Base-by-base conservation (phyloP, 1,140 invertebrate species). In the Samia ricini region DNA sequence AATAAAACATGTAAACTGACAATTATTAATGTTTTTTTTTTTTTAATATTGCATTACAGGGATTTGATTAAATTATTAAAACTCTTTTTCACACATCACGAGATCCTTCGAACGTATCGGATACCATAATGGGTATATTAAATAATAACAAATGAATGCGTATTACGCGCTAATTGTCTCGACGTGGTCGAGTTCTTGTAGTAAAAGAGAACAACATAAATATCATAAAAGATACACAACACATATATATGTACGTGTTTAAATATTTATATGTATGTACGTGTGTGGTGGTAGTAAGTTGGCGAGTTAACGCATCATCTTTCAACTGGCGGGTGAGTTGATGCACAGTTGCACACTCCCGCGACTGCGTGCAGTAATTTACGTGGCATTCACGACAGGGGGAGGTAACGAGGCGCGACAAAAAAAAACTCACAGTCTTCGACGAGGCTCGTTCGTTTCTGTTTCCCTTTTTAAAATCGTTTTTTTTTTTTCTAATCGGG, bases 341-440 rank as follows among this genome's bases (percentile, higher is more conserved):
- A 21, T 55, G 24, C 55, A 56, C 56, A 42, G 33, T 42, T 42
- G 20, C 52, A 55, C 52, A 23, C 52, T 42, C 33, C 33, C 33
- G 33, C 33, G 33, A 55, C 52, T 23, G 52, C 24, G 52, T 55
- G 33, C 50, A 51, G 72, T 77, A 82, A 84, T 79, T 82, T 68
- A 77, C 67, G 74, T 69, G 66, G 73, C 73, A 71, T 64, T 75
- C 72, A 62, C 69, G 64, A 71, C 68, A 68, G 67, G 26, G 71
- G 68, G 72, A 72, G 72, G 73, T 72, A 85, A 85, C 80, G 77
- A 85, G 75, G 58, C 71, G 72, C 65, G 79, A 77, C 76, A 76
- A 78, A 76, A n/a, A n/a, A 77, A 69, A 68, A 63, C 60, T 58
- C 55, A 56, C 55, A 65, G 61, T 64, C n/a, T n/a, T n/a, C 68